Percentiles rank a stretch among this genome's conserved stretches.
Evolutionary conservation across 2,888 invertebrate species (phyloP).

Genomic region (Hermaeophaga mercurialis): DNA sequence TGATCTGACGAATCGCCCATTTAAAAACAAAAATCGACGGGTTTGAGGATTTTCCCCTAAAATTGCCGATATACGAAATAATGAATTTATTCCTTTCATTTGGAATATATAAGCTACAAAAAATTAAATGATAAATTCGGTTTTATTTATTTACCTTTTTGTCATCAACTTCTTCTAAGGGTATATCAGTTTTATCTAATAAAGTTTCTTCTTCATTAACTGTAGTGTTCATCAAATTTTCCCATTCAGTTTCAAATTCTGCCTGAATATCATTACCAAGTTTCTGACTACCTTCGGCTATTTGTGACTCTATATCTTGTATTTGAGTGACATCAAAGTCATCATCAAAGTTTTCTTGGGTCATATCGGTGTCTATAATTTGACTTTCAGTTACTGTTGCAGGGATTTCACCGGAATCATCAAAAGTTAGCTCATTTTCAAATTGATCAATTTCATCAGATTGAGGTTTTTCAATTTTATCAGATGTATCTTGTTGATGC

Average conservation of each 20-base stretch:
- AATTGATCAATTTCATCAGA: not conserved
- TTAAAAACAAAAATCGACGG: no score
- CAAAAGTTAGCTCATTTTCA: conserved; percentile 2
- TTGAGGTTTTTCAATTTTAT: no score
- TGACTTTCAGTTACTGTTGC: conserved; percentile 23
- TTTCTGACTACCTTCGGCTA: conserved; percentile 21
- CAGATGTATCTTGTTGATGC: no score
- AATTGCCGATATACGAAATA: no score
- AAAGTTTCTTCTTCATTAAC: conserved; percentile 43
- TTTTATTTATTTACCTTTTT: conserved; percentile 52
- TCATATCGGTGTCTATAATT: conserved; percentile 37
- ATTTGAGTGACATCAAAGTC: conserved; percentile 50
- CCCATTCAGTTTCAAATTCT: conserved; percentile 41
- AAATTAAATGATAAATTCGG: no score
- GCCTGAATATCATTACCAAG: conserved; percentile 36
- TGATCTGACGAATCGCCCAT: no score
- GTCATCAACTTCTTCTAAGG: conserved; percentile 59
- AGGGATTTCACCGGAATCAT: conserved; percentile 2
- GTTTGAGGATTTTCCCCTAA: no score
- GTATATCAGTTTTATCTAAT: conserved; percentile 55
- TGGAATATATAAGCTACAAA: no score
- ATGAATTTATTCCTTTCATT: no score
- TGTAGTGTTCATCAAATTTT: conserved; percentile 42
- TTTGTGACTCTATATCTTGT: conserved; percentile 45
- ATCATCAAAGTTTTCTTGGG: conserved; percentile 47